Evolutionary conservation across 2,113 vertebrate genomes (phyloP), one percentile per base, ranked within the genome.

Genomic region (Picathartes gymnocephalus): DNA sequence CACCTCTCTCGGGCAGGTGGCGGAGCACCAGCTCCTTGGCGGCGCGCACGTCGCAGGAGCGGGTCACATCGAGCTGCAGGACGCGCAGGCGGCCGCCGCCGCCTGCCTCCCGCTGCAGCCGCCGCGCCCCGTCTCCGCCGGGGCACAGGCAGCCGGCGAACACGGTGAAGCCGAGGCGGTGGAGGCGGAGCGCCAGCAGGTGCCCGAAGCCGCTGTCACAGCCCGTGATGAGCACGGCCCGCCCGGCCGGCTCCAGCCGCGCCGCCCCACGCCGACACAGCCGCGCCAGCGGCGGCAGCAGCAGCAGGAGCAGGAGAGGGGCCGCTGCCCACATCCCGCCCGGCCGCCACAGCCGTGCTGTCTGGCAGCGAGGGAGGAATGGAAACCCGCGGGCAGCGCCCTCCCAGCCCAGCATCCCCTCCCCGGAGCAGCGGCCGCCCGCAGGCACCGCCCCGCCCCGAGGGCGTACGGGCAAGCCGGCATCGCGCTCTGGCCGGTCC

Each of bases 11-110:
- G 90, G 98, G 98, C 51, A 98, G 96, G 82, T 98, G 97, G 21
- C 95, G 81, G 60, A 95, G 90, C 71, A 98, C 97, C 25, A 50
- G 88, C 90, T 81, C 96, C 94, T 97, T 98, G 4, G 96, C 98
- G 57, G 86, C 95, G 65, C 87, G 88, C 84, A 98, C 97, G 8
- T 98, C 97, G 25, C 95, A 77, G 15, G 97, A 95, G 13, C 84
- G 92, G 84, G 97, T 98, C 40, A 98, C 97, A 53, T 98, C 98
- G 80, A 98, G 93, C 56, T 93, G 95, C 69, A 98, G 92, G 71
- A 98, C 77, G 25, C 86, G 97, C 79, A 98, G 88, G 16, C 90
- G 92, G 40, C 68, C 62, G 61, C 23, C 5, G 16, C 57, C 65
- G 58, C 96, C 95, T n/a, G 50, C 84, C 39, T 96, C 92, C n/a